Evolutionary conservation across 1,140 invertebrate genomes (phyloP), one percentile per base, ranked within the genome.

Genomic region (Aphaenogaster rudis): DNA sequence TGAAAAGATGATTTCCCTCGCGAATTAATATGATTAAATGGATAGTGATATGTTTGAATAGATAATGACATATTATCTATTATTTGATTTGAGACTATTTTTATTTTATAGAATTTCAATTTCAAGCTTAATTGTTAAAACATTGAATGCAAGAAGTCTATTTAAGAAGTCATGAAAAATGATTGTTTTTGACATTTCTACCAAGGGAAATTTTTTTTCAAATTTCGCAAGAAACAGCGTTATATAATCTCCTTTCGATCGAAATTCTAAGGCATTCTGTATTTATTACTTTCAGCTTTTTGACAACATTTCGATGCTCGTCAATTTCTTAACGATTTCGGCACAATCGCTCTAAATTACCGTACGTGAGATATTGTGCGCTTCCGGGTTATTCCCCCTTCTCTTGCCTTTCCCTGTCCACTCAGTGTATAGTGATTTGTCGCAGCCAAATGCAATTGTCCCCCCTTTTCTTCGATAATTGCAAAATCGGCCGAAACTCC

Each of bases 361-460:
- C 63, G 63, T 72, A 54, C n/a, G 42, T 88, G 77, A 74, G 80
- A 91, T 91, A 91, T 91, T 88, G 78, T 87, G 81, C 87, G 81
- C 81, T 91, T 91, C 82, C 87, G 86, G 71, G 45, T 72, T 90
- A 82, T 88, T 90, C 77, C 80, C 76, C 59, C 86, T 84, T 78
- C 76, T 57, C 78, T 28, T 66, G 7, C 48, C 57, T 74, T 87
- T 79, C 79, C 57, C 54, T 54, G 86, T 85, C 45, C n/a, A 64
- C n/a, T 54, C n/a, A 54, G 72, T 48, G 39, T 74, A 48, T n/a
- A 54, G 61, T 84, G 90, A 91, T 91, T 91, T 91, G 89, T 91
- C 87, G 76, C 89, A 81, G 82, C 78, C 79, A 91, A 91, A 91
- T 91, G 90, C 90, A 91, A 91, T 91, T 91, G 90, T 91, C 87